Evolutionary conservation across 2,888 invertebrate genomes (phyloP).

Genomic region (Ptycholaimellus sp.): DNA sequence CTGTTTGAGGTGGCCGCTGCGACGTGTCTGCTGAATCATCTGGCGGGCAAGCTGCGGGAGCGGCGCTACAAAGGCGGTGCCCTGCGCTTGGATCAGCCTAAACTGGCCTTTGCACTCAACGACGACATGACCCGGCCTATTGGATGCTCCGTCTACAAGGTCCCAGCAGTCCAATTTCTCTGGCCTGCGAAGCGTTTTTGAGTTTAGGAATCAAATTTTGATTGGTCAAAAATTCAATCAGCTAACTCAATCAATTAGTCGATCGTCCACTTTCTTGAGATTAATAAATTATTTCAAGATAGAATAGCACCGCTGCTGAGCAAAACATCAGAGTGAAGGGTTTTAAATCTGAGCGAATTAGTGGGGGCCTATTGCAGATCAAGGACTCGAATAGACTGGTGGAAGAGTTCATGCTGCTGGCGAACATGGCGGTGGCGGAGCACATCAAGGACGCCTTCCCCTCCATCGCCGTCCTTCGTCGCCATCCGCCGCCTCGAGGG

Average conservation of each 20-base stretch:
- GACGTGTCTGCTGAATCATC: slow-evolving; percentile 14
- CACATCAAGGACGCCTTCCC: slow-evolving; percentile 48
- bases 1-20: not conserved
- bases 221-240: too few relatives aligned
- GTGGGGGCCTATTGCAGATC: slow-evolving; percentile 10
- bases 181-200: not conserved
- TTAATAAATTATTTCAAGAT: too few relatives aligned
- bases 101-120: slow-evolving; percentile 50
- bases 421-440: slow-evolving; percentile 66
- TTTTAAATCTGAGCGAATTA: too few relatives aligned
- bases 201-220: too few relatives aligned
- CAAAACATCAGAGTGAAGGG: too few relatives aligned
- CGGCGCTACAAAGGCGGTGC: slow-evolving; percentile 52
- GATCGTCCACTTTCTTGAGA: too few relatives aligned
- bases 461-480: slow-evolving; percentile 49
- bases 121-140: slow-evolving; percentile 43
- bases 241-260: too few relatives aligned
- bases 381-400: slow-evolving; percentile 39
- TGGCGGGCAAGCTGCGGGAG: slow-evolving; percentile 44
- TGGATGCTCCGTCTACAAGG: slow-evolving; percentile 43
- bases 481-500: slow-evolving; percentile 69
- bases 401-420: slow-evolving; percentile 83
- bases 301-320: too few relatives aligned
- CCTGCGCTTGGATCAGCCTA: slow-evolving; percentile 58
- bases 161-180: too few relatives aligned